These are phyloP conservation scores for Helobdella robusta DNA, from an alignment of 2,888 invertebrate genomes.

Conservation along the genomic window DNA sequence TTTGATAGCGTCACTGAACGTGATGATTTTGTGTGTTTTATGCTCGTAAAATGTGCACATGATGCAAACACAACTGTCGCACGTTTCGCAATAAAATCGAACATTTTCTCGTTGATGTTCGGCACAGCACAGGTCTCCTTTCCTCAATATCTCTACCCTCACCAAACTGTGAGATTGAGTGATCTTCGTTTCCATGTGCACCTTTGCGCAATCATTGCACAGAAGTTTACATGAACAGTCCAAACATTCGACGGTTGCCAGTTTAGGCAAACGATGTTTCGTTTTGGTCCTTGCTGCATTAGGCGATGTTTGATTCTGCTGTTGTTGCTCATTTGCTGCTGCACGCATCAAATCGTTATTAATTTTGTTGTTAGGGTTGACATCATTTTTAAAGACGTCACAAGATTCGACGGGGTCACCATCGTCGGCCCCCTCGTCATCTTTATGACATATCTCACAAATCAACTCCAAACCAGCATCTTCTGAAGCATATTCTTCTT, in stretches of 20 bases:
- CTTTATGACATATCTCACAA: constrained; percentile 15
- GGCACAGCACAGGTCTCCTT: constrained; percentile 43
- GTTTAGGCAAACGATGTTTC: not conserved
- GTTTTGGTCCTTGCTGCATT: not conserved
- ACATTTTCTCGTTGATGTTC: constrained; percentile 44
- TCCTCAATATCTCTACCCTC: constrained; percentile 46
- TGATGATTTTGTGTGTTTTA: constrained; percentile 46
- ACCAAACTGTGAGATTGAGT: constrained; percentile 46
- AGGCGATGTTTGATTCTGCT: not conserved
- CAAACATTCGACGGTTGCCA: constrained; percentile 45
- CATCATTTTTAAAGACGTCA: no score
- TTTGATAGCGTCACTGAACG: constrained; percentile 44
- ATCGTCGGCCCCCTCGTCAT: constrained; percentile 4
- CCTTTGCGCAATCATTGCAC: constrained; percentile 44
- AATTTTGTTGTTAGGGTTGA: not conserved
- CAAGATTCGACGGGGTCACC: not conserved
- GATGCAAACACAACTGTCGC: constrained; percentile 47
- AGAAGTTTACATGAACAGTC: constrained; percentile 45
- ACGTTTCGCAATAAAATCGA: constrained; percentile 48
- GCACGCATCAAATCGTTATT: no score
- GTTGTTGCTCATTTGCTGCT: no score
- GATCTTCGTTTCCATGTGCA: constrained; percentile 45
- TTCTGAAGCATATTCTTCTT: not conserved
- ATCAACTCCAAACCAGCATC: not conserved
- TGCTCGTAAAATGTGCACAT: constrained; percentile 48